Percentiles rank a stretch among this genome's conserved stretches.
phyloP scores from a whole-genome alignment of 2,113 vertebrate species.

The Xiphophorus maculatus region DNA sequence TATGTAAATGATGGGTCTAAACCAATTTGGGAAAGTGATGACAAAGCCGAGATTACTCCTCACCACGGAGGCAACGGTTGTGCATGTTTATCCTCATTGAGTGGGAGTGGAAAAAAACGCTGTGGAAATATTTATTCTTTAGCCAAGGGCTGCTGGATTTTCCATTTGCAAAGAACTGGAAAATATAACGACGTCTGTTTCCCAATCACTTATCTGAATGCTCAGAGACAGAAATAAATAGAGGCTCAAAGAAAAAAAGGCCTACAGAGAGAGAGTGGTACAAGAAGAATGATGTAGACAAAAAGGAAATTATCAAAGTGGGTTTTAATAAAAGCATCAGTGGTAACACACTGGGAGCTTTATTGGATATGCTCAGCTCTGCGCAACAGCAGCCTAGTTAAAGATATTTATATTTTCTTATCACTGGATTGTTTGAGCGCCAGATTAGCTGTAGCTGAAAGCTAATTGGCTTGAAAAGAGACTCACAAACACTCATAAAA shows the following conservation, averaged over 20 bases:
- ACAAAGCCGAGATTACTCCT: slow-evolving; percentile 24
- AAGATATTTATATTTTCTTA: slow-evolving; percentile 5
- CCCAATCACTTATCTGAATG: slow-evolving; percentile 43
- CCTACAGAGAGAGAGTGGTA: slow-evolving; percentile 10
- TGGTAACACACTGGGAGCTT: slow-evolving; percentile 23
- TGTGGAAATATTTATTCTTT: slow-evolving; percentile 42
- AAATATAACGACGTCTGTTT: slow-evolving; percentile 49
- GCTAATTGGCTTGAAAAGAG: background rate
- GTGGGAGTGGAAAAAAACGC: slow-evolving; percentile 11
- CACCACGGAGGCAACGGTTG: slow-evolving; percentile 21
- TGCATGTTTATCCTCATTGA: slow-evolving; percentile 5
- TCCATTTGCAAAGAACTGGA: slow-evolving; percentile 38
- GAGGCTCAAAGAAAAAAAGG: background rate
- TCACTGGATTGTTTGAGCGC: no score
- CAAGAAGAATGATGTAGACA: slow-evolving; percentile 11
- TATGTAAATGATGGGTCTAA: slow-evolving; percentile 25
- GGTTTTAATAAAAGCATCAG: slow-evolving; percentile 24
- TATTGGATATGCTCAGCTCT: slow-evolving; percentile 18
- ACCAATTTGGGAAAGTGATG: slow-evolving; percentile 27
- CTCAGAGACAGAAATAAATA: slow-evolving; percentile 26
- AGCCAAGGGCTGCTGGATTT: slow-evolving; percentile 38
- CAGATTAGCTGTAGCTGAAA: background rate
- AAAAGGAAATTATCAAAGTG: slow-evolving; percentile 17
- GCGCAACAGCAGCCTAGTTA: background rate
- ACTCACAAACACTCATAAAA: background rate